Evolutionary conservation across 2,797 vertebrate species (phyloP).

Genomic region (Epinephelus malabaricus): DNA sequence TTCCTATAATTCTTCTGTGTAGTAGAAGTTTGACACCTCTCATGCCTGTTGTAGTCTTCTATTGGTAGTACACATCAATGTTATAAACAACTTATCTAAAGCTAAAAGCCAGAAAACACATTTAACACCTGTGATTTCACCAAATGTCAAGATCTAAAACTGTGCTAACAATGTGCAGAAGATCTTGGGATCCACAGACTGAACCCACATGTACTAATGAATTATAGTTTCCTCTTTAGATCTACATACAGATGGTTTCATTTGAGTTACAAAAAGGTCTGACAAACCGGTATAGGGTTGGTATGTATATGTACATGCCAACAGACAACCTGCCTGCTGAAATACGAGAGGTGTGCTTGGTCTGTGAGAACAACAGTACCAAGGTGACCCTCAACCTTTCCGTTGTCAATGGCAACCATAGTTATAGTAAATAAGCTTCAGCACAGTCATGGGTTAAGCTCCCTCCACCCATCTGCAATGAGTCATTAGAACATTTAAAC

Average conservation of each 20-base stretch:
- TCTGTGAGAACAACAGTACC: slow-evolving; percentile 7
- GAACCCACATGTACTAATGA: not conserved
- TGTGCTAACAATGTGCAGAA: not conserved
- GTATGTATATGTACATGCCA: not conserved
- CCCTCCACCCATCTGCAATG: not conserved
- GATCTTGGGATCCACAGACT: not conserved
- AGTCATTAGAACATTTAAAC: not conserved
- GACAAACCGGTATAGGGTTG: not conserved
- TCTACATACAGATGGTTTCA: not conserved
- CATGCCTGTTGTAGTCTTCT: not conserved
- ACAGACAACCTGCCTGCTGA: slow-evolving; percentile 1
- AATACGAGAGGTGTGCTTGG: slow-evolving; percentile 26
- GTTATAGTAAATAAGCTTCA: not conserved
- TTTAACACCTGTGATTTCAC: not conserved
- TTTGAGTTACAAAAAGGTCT: not conserved
- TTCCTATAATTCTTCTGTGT: not conserved
- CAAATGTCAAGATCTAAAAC: not conserved
- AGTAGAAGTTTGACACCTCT: not conserved
- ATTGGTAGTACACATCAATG: not conserved
- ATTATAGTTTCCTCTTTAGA: not conserved
- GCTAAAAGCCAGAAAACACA: no score
- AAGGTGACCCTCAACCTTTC: slow-evolving; percentile 9
- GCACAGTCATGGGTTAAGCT: not conserved
- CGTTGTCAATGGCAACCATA: slow-evolving; percentile 3
- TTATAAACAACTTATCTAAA: not conserved